Evolutionary conservation across 2,888 invertebrate species (phyloP), one percentile per base, ranked within the genome.

Genomic region (Leptogaster cylindrica): DNA sequence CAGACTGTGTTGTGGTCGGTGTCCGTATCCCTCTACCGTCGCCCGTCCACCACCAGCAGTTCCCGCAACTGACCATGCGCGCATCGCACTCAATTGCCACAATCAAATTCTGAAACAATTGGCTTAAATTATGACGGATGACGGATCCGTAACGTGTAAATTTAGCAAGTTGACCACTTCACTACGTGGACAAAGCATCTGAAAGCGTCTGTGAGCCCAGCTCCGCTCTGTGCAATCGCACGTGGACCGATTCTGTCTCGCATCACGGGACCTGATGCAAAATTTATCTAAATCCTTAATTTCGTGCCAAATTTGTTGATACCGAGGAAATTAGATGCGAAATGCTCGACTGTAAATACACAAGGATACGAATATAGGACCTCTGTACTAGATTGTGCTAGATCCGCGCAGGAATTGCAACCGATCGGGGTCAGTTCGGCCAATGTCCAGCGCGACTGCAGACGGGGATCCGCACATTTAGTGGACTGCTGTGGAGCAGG

Each of bases 51-150:
- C 25, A 12, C 50, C n/a, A n/a, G n/a, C 10, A 14, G 58, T 31
- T 28, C 41, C 39, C 39, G 39, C 12, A 39, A 41, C 58, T 58
- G 58, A 58, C 58, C 58, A 58, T 58, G 63, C 63, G 63, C 63
- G 63, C 41, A 28, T 44, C 63, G 48, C 75, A 77, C 76, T 77
- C 77, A 79, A 79, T 79, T 79, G 78, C 75, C 77, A 75, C 79
- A 79, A 79, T 79, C 79, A 79, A 79, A 79, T 77, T 77, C 76
- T 73, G 73, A 76, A 76, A 74, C 76, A 77, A 77, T 78, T 78
- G 76, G 74, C 73, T 77, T 77, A 79, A 78, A 78, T 78, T 74
- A 73, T 73, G 71, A 70, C 70, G 72, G 73, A 70, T 70, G 69
- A 66, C 64, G 69, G 66, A 63, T 70, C 61, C 68, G 52, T 61